These are phyloP conservation scores for Neodiprion pinetum DNA, from an alignment of 1,140 invertebrate genomes.

Conservation along the genomic window DNA sequence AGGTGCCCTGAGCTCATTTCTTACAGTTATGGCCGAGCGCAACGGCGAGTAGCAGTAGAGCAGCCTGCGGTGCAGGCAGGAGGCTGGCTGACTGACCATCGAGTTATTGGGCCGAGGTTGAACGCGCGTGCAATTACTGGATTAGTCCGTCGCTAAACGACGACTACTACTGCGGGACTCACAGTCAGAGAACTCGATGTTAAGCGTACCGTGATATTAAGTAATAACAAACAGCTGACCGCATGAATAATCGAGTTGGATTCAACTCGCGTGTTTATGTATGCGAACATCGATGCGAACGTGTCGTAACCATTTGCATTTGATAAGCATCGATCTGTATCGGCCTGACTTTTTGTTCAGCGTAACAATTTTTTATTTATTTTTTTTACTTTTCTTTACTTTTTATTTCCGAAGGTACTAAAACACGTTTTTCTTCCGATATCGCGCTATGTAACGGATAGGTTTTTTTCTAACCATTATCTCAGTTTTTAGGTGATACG, in stretches of 20 bases:
- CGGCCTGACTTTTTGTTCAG: not conserved
- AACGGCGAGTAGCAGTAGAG: too few species aligned
- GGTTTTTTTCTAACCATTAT: too few species aligned
- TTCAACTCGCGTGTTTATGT: too few species aligned
- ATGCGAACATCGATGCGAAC: too few species aligned
- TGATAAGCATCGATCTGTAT: not conserved
- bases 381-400: not conserved
- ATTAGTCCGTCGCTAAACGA: constrained; percentile 3
- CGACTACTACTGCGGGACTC: not conserved
- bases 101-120: constrained; percentile 1
- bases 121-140: not conserved
- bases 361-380: not conserved
- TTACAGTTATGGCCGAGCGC: too few species aligned
- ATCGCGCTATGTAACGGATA: too few species aligned
- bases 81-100: not conserved
- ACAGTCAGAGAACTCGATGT: not conserved
- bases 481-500: too few species aligned
- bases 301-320: not conserved
- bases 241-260: not conserved
- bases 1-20: too few species aligned
- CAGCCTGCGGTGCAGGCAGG: too few species aligned
- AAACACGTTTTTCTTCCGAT: too few species aligned
- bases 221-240: constrained; percentile 5
- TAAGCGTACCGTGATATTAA: not conserved
- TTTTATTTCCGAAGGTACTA: too few species aligned